Evolutionary conservation across 2,797 vertebrate genomes (phyloP).

Genomic region (Gadopsis bispinosus): DNA sequence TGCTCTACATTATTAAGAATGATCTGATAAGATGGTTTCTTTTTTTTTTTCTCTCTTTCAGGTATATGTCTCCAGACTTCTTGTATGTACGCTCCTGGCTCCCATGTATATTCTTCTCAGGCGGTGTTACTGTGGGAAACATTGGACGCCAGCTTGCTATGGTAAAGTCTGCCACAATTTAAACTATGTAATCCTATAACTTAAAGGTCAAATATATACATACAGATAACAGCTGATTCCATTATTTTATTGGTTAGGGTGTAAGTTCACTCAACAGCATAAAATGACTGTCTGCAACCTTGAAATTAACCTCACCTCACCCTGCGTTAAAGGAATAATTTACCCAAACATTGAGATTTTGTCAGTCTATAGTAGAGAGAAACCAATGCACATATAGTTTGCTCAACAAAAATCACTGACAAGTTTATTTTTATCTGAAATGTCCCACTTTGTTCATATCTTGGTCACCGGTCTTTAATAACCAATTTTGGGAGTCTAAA

Average conservation of each 20-base stretch:
- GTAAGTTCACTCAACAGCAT: not conserved
- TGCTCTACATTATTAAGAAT: slow-evolving; percentile 12
- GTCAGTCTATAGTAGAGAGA: too few species aligned
- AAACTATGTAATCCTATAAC: not conserved
- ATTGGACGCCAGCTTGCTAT: slow-evolving; percentile 97
- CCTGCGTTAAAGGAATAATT: not conserved
- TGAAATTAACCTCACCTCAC: not conserved
- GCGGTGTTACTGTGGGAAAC: slow-evolving; percentile 97
- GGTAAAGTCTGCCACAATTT: slow-evolving; percentile 82
- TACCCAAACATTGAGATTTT: not conserved
- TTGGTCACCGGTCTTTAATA: not conserved
- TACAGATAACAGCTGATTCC: not conserved
- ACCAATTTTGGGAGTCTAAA: not conserved
- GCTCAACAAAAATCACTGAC: not conserved
- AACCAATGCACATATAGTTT: not conserved
- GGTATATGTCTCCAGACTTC: slow-evolving; percentile 97
- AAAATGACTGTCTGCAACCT: not conserved
- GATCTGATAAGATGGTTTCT: not conserved
- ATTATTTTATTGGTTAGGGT: not conserved
- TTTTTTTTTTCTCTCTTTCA: slow-evolving; percentile 61
- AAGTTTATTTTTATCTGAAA: not conserved
- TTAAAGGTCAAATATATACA: not conserved
- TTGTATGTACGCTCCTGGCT: slow-evolving; percentile 98
- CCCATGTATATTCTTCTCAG: slow-evolving; percentile 98
- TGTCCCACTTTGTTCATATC: too few species aligned